Percentiles rank a stretch among this genome's conserved stretches.
phyloP scores from a whole-genome alignment of 2,797 vertebrate genomes.

The Mormyrops boulengeri region DNA sequence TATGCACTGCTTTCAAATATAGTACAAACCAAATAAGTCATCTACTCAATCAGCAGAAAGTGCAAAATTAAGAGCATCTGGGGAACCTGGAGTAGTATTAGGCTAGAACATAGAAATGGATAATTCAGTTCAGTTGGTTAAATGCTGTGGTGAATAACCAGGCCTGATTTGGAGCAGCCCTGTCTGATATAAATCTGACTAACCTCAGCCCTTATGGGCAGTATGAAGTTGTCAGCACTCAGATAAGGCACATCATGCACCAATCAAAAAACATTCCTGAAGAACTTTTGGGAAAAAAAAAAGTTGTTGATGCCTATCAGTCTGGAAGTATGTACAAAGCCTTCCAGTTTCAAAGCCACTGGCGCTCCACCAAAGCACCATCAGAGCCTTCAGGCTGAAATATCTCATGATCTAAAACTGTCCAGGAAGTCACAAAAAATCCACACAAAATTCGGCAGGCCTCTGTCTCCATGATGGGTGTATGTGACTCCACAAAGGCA shows the following conservation, averaged over 20 bases:
- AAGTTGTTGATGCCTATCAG: not conserved
- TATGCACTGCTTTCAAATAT: not conserved
- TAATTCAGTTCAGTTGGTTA: not conserved
- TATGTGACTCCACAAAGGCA: not conserved
- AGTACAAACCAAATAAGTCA: not conserved
- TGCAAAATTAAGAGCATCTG: not conserved
- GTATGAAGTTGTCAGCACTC: not conserved
- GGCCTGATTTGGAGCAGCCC: not conserved
- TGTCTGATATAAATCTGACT: not conserved
- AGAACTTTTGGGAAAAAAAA: not conserved
- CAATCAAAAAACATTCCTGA: conserved; percentile 2
- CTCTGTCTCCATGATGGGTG: not conserved
- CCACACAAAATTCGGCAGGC: not conserved
- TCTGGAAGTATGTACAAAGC: not conserved
- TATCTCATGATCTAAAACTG: conserved; percentile 6
- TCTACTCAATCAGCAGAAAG: not conserved
- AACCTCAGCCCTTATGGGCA: not conserved
- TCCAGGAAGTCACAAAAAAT: conserved; percentile 1
- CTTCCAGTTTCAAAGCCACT: not conserved
- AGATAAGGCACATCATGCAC: conserved; percentile 3
- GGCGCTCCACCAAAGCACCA: not conserved
- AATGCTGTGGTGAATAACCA: not conserved
- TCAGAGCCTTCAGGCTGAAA: not conserved
- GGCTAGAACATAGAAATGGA: not conserved
- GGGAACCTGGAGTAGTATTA: not conserved